These are phyloP conservation scores for Poecile atricapillus DNA, from an alignment of 2,113 vertebrate species.

Conservation along the genomic window DNA sequence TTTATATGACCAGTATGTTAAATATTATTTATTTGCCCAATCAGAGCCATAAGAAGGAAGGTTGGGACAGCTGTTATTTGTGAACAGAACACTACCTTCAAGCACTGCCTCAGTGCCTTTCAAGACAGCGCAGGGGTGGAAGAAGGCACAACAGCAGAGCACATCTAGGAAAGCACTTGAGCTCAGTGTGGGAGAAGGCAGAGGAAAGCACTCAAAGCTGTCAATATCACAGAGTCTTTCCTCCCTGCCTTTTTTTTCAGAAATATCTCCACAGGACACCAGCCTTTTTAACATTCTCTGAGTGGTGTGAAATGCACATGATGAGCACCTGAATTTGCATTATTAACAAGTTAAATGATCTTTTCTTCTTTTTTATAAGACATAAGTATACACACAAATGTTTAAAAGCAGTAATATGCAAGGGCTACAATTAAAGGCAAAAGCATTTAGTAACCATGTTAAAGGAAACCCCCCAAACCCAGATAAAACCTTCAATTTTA, in stretches of 20 bases:
- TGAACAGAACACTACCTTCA: neutral
- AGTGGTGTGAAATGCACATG: neutral
- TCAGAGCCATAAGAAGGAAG: neutral
- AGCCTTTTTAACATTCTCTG: neutral
- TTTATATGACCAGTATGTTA: neutral
- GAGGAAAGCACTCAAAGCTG: neutral
- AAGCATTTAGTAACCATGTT: neutral
- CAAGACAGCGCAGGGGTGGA: neutral
- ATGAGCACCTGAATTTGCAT: neutral
- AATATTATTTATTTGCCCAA: neutral
- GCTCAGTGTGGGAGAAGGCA: neutral
- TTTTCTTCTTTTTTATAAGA: neutral
- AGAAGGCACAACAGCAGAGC: neutral
- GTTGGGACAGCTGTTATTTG: neutral
- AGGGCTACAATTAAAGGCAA: neutral
- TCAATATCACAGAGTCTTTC: neutral
- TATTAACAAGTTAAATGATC: neutral
- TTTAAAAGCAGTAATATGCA: neutral
- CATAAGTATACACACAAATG: neutral
- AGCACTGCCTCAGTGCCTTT: neutral
- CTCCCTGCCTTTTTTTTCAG: neutral
- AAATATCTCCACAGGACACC: neutral
- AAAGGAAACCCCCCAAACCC: neutral
- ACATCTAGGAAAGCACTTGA: neutral
- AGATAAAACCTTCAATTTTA: neutral